Evolutionary conservation across 1,140 invertebrate species (phyloP).

Genomic region (Zaprionus capensis): DNA sequence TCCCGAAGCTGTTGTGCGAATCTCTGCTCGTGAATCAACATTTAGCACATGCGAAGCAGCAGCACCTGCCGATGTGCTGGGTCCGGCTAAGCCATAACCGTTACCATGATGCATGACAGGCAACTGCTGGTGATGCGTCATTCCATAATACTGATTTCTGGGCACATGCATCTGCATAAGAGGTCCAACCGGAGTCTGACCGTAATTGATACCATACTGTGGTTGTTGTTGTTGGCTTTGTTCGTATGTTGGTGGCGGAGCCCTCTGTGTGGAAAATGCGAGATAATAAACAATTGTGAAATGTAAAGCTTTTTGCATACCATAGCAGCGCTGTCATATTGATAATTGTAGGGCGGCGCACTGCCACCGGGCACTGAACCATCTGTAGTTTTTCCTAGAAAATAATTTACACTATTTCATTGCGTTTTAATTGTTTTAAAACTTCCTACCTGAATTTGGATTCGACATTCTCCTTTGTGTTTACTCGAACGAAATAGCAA

Average conservation of each 20-base stretch:
- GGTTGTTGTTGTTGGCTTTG: slow-evolving; percentile 60
- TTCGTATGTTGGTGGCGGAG: slow-evolving; percentile 76
- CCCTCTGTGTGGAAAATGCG: slow-evolving; percentile 41
- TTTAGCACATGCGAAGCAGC: slow-evolving; percentile 57
- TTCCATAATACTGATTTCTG: slow-evolving; percentile 71
- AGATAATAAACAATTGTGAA: slow-evolving; percentile 7
- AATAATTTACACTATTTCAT: not conserved
- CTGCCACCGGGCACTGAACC: not conserved
- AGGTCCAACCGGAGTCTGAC: slow-evolving; percentile 19
- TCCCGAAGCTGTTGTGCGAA: slow-evolving; percentile 61
- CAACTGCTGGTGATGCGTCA: slow-evolving; percentile 66
- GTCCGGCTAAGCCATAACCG: slow-evolving; percentile 48
- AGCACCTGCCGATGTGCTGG: slow-evolving; percentile 58
- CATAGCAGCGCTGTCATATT: slow-evolving; percentile 51
- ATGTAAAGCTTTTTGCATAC: slow-evolving; percentile 31
- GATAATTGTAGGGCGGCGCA: slow-evolving; percentile 40
- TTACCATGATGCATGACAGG: slow-evolving; percentile 41
- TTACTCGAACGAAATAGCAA: slow-evolving; percentile 35
- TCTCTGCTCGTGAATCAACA: slow-evolving; percentile 64
- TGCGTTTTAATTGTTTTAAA: not conserved
- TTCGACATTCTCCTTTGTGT: slow-evolving; percentile 50
- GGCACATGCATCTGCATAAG: slow-evolving; percentile 20
- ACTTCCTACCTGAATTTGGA: slow-evolving; percentile 29
- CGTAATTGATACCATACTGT: slow-evolving; percentile 5
- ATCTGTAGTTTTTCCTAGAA: slow-evolving; percentile 28